Conservation (phyloP, 92 coral and sea anemone species). For the Palythoa grandis region DNA sequence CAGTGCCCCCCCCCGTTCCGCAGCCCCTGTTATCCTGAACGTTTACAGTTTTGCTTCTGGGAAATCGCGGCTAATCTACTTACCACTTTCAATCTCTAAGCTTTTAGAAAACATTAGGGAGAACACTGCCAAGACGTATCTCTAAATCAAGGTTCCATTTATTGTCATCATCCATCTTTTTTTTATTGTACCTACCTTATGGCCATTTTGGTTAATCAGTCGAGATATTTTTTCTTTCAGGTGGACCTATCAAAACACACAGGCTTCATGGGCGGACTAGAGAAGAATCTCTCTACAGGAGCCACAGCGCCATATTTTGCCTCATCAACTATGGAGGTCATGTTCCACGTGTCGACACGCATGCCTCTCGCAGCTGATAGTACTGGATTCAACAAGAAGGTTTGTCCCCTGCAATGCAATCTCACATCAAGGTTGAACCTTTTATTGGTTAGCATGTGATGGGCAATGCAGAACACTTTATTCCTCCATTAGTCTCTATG, state of each 20-base stretch:
- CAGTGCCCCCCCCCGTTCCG: too few species aligned
- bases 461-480: not conserved
- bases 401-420: constrained; percentile 1
- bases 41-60: too few species aligned
- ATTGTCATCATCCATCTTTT: too few species aligned
- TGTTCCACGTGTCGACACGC: constrained; percentile 96
- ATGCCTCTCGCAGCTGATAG: constrained; percentile 92
- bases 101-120: too few species aligned
- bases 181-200: too few species aligned
- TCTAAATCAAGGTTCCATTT: too few species aligned
- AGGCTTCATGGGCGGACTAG: constrained; percentile 96
- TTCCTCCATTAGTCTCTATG: too few species aligned
- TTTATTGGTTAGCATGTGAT: not conserved
- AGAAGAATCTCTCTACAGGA: constrained; percentile 94
- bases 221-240: constrained; percentile 45
- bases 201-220: not conserved
- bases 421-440: not conserved
- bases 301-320: constrained; percentile 95
- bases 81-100: too few species aligned
- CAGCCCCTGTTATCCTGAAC: too few species aligned
- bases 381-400: constrained; percentile 92
- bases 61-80: too few species aligned
- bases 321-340: constrained; percentile 86
- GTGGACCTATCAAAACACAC: constrained; percentile 96
- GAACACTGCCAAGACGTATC: too few species aligned